Evolutionary conservation across 1,140 invertebrate genomes (phyloP).

Genomic region (Drosophila prosaltans): DNA sequence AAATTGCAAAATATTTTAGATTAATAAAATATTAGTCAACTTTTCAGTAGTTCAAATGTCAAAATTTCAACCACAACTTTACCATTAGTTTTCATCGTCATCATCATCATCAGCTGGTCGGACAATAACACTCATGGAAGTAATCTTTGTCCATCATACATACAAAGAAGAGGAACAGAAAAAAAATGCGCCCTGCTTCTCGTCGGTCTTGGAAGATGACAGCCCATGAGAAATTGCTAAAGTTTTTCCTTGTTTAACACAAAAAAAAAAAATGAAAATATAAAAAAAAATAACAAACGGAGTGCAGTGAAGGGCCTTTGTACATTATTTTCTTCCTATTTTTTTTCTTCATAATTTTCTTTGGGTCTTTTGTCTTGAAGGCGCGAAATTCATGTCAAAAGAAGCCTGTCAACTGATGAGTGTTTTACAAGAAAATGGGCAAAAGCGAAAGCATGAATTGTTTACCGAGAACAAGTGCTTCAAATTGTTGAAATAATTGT

Average conservation of each 20-base stretch:
- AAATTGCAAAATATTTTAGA: neutral
- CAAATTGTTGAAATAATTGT: neutral
- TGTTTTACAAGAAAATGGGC: constrained; percentile 1
- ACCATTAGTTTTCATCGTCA: constrained; percentile 7
- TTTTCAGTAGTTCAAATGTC: constrained; percentile 1
- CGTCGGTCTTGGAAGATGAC: neutral
- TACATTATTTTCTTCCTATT: constrained; percentile 3
- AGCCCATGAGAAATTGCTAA: constrained; percentile 7
- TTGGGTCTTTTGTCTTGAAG: constrained; percentile 1
- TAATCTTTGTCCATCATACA: neutral
- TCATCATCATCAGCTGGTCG: neutral
- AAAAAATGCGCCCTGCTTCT: neutral
- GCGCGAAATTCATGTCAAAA: constrained; percentile 9
- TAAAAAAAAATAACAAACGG: neutral
- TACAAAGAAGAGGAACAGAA: neutral
- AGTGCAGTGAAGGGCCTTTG: neutral
- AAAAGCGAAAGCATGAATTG: neutral
- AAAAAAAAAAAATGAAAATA: neutral
- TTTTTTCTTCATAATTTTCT: constrained; percentile 1
- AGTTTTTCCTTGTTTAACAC: neutral
- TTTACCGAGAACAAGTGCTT: neutral
- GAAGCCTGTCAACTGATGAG: constrained; percentile 7
- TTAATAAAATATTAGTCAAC: neutral
- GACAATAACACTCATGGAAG: constrained; percentile 2
- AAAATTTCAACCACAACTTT: constrained; percentile 1